Conservation (phyloP, 2,113 vertebrate genomes). For the Ondatra zibethicus region DNA sequence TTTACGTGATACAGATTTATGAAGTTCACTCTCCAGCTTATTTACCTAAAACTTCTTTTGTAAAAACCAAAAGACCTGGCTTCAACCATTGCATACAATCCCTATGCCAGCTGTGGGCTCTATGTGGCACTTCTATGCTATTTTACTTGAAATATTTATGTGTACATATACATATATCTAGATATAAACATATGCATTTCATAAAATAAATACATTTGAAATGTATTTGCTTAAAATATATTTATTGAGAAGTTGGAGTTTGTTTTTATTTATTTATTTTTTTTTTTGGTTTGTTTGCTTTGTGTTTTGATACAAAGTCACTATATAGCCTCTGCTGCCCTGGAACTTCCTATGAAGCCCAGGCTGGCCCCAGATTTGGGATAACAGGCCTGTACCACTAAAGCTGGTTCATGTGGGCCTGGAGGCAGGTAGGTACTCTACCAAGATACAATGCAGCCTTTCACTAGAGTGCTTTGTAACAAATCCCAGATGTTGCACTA, state of each 20-base stretch:
- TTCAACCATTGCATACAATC: not conserved
- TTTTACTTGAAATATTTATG: slow-evolving; percentile 39
- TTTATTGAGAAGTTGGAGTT: not conserved
- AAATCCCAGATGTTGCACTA: not conserved
- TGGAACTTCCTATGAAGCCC: not conserved
- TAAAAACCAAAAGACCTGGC: slow-evolving; percentile 31
- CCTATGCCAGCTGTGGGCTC: not conserved
- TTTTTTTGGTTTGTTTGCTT: not conserved
- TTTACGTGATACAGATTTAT: slow-evolving; percentile 52
- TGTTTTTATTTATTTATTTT: not conserved
- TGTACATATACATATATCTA: not conserved
- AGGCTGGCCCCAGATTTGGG: not conserved
- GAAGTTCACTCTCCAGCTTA: slow-evolving; percentile 24
- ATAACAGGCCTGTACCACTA: not conserved
- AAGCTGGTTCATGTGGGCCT: not conserved
- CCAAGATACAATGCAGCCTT: not conserved
- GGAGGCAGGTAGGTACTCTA: not conserved
- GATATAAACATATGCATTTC: slow-evolving; percentile 1
- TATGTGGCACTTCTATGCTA: not conserved
- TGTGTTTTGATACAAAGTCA: not conserved
- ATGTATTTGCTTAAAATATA: slow-evolving; percentile 22
- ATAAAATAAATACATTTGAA: slow-evolving; percentile 20
- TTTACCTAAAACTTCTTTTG: slow-evolving; percentile 29
- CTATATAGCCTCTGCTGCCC: not conserved
- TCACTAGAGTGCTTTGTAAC: not conserved